Base-by-base conservation (phyloP, 2,888 invertebrate species). In the Cheilosia scutellata region DNA sequence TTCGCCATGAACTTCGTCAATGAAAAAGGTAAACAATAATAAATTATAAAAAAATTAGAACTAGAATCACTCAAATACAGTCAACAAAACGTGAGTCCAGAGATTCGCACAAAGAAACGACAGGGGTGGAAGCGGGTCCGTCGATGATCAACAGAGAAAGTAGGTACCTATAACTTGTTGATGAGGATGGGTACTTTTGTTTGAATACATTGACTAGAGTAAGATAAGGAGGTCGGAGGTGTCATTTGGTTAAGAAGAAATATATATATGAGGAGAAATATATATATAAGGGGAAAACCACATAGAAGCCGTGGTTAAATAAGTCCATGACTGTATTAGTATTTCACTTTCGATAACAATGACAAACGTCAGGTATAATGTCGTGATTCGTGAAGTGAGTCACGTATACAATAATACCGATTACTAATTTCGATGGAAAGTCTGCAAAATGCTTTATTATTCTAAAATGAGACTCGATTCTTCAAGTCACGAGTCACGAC, bases 1-100 rank as follows among this genome's bases (percentile, higher is more conserved):
- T 49, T 53, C 25, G 53, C 47, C 65, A 20, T 55, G 77, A 82
- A 82, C 82, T 77, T 82, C 49, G 49, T 33, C 78, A 78, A 55
- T 74, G 49, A 20, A 78, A 68, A 71, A 83, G 66, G 82, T 83
- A 83, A 83, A 78, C 62, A 82, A 72, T 16, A 47, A 72, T 47
- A 68, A 78, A 57, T 31, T 33, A 62, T 57, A 5, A 25, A 25
- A 31, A 7, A 65, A 47, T 42, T 42, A n/a, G 4, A 44, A 16
- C n/a, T 16, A 44, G 20, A n/a, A 5, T 47, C n/a, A 7, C 2
- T 16, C 7, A 20, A 47, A 42, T n/a, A 42, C n/a, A 42, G 42
- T n/a, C 42, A 42, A n/a, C n/a, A 6, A 44, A 44, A 44, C 6
- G 13, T 6, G 44, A n/a, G n/a, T 44, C 44, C n/a, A 44, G 44